Percentiles rank a stretch among this genome's conserved stretches.
These are phyloP conservation scores for Drosophila eohydei DNA, from an alignment of 2,888 invertebrate genomes.

Conservation along the genomic window DNA sequence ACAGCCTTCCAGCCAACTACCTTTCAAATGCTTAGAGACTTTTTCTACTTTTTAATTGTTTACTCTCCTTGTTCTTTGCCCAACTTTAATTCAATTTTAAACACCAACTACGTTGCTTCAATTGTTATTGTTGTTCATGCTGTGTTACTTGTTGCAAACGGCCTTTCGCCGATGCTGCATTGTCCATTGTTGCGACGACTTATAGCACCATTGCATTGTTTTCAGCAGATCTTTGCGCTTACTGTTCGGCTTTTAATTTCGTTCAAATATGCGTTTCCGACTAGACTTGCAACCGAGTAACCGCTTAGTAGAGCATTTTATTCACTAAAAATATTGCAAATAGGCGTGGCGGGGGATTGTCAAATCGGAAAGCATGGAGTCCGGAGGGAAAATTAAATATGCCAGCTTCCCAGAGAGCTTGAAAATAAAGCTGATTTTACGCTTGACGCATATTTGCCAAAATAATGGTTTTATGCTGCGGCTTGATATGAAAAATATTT, in stretches of 20 bases:
- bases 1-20: slow-evolving; percentile 57
- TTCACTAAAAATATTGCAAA: slow-evolving; percentile 10
- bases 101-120: slow-evolving; percentile 38
- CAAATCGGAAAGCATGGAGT: slow-evolving; percentile 2
- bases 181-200: slow-evolving; percentile 27
- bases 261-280: slow-evolving; percentile 51
- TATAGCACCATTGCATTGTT: slow-evolving; percentile 8
- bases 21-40: slow-evolving; percentile 75
- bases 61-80: slow-evolving; percentile 56
- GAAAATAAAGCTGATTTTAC: slow-evolving; percentile 23
- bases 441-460: not conserved
- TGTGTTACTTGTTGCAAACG: slow-evolving; percentile 10
- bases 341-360: not conserved
- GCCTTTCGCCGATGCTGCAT: not conserved
- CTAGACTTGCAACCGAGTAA: slow-evolving; percentile 47
- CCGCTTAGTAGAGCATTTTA: slow-evolving; percentile 36
- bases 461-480: not conserved
- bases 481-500: not conserved
- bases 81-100: slow-evolving; percentile 57
- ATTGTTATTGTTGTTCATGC: slow-evolving; percentile 25
- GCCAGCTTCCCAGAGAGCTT: slow-evolving; percentile 9
- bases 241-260: slow-evolving; percentile 51
- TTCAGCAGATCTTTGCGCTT: slow-evolving; percentile 30
- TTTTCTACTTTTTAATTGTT: slow-evolving; percentile 47
- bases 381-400: slow-evolving; percentile 12